Evolutionary conservation across 2,113 vertebrate species (phyloP).

Genomic region (Dinomys branickii): DNA sequence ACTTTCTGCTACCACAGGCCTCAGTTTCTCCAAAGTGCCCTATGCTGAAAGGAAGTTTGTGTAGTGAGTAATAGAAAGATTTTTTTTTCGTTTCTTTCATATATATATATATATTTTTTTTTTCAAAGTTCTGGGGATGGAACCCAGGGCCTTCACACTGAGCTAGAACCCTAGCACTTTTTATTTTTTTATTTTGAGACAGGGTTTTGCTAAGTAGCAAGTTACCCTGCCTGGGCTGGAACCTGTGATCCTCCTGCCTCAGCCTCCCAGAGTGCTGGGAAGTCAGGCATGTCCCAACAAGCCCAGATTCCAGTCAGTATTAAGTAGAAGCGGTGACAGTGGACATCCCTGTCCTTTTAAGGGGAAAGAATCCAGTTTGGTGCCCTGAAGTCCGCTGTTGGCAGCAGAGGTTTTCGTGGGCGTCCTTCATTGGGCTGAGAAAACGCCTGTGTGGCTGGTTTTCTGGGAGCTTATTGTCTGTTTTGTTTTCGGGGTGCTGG

Average conservation of each 20-base stretch:
- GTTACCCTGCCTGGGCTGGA: neutral
- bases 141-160: neutral
- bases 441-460: neutral
- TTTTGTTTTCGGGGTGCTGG: neutral
- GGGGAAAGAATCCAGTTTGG: neutral
- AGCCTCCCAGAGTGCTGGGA: neutral
- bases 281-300: neutral
- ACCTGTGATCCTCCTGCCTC: neutral
- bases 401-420: neutral
- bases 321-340: neutral
- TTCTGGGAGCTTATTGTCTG: neutral
- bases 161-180: neutral
- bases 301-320: neutral
- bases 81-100: neutral
- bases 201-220: neutral
- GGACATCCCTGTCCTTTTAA: neutral
- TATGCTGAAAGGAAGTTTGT: neutral
- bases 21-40: slow-evolving; percentile 37
- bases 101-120: neutral
- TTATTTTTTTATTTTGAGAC: neutral
- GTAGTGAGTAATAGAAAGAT: neutral
- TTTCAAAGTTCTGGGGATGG: neutral
- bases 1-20: neutral
- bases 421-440: neutral
- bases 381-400: neutral